Percentiles rank a stretch among this genome's conserved stretches.
Conservation (phyloP, 1,140 invertebrate genomes). For the Pseudomyrmex pallidus region DNA sequence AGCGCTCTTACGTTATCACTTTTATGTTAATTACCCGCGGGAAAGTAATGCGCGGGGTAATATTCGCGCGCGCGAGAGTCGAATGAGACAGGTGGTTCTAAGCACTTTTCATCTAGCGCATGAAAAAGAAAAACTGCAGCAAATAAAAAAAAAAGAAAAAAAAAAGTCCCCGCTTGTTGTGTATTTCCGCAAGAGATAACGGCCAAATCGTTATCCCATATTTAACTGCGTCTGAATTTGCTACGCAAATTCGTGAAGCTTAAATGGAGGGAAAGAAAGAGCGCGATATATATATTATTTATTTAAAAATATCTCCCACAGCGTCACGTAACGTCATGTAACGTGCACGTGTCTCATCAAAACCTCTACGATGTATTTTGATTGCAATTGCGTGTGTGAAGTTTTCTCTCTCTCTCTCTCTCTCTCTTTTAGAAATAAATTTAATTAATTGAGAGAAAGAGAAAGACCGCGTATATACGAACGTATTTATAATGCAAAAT, state of each 20-base stretch:
- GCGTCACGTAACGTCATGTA: not conserved
- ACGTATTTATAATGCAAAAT: constrained; percentile 28
- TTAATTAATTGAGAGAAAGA: not conserved
- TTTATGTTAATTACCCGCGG: constrained; percentile 57
- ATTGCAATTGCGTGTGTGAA: too few relatives aligned
- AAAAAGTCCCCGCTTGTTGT: not conserved
- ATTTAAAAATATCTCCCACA: not conserved
- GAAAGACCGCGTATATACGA: not conserved
- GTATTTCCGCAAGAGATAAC: not conserved
- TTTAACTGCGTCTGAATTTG: constrained; percentile 3
- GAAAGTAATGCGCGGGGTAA: constrained; percentile 33
- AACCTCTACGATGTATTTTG: not conserved
- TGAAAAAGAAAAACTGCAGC: constrained; percentile 15
- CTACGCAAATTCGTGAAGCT: not conserved
- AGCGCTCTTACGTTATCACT: constrained; percentile 44
- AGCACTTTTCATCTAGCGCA: constrained; percentile 17
- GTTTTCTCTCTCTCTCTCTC: too few relatives aligned
- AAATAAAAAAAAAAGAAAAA: constrained; percentile 38
- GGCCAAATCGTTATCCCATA: constrained; percentile 9
- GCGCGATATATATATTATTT: too few relatives aligned
- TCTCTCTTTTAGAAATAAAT: not conserved
- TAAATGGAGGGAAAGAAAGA: not conserved
- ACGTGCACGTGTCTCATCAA: not conserved
- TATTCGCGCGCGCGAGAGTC: constrained; percentile 26
- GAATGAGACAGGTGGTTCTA: constrained; percentile 45